These are phyloP conservation scores for Smittia aterrima DNA, from an alignment of 2,888 invertebrate genomes.

Conservation along the genomic window DNA sequence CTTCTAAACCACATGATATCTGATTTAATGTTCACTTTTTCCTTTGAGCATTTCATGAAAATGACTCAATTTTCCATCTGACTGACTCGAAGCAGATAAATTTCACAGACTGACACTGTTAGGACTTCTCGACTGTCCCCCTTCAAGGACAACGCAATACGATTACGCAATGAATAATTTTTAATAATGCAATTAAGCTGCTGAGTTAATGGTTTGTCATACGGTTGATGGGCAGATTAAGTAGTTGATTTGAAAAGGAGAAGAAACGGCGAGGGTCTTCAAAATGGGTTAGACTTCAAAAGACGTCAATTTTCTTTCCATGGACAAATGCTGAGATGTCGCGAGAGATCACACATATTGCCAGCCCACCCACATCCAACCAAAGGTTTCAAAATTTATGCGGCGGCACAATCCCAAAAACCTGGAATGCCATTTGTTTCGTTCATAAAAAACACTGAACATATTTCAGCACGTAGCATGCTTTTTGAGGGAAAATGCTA, in stretches of 20 bases:
- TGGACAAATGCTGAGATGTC: no score
- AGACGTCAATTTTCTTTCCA: background rate
- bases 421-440: background rate
- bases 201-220: background rate
- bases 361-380: constrained; percentile 25
- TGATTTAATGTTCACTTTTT: constrained; percentile 32
- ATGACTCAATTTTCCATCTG: constrained; percentile 34
- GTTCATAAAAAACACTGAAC: background rate
- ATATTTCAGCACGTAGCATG: constrained; percentile 31
- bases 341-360: background rate
- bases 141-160: background rate
- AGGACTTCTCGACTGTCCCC: background rate
- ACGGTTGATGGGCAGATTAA: background rate
- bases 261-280: background rate
- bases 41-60: background rate
- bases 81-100: constrained; percentile 20
- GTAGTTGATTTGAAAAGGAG: background rate
- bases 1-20: constrained; percentile 28
- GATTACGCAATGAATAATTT: constrained; percentile 22
- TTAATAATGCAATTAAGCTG: constrained; percentile 23
- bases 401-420: constrained; percentile 11
- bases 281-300: background rate
- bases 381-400: constrained; percentile 26
- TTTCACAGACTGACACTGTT: constrained; percentile 18
- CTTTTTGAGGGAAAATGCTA: background rate